Evolutionary conservation across 2,113 vertebrate genomes (phyloP).

Genomic region (Megaceryle torquata): DNA sequence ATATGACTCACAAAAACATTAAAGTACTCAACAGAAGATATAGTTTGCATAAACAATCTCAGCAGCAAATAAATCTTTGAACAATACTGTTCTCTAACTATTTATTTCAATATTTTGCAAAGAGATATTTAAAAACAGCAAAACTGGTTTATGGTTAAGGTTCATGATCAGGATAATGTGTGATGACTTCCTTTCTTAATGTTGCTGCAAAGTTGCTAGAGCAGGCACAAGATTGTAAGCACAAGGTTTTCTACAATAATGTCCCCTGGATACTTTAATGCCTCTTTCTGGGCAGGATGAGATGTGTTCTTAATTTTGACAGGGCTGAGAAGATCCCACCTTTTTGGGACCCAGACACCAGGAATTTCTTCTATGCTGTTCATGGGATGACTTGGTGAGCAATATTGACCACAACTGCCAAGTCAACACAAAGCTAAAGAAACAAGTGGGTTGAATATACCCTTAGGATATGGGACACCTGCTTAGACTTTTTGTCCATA

Average conservation of each 20-base stretch:
- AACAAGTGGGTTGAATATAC: background rate
- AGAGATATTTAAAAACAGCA: background rate
- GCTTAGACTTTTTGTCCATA: background rate
- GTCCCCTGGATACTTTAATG: background rate
- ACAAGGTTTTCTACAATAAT: background rate
- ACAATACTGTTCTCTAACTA: conserved; percentile 6
- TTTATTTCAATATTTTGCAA: conserved; percentile 35
- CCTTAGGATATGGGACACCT: background rate
- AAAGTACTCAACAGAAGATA: conserved; percentile 51
- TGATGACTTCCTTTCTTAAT: background rate
- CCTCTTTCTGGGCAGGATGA: background rate
- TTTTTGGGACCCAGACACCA: background rate
- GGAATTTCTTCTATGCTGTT: background rate
- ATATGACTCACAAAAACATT: conserved; percentile 52
- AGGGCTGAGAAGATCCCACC: background rate
- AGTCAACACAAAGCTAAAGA: background rate
- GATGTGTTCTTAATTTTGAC: background rate
- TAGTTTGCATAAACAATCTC: conserved; percentile 50
- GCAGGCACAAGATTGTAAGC: background rate
- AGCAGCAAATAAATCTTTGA: conserved; percentile 45
- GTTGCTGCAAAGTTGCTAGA: background rate
- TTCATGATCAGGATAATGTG: background rate
- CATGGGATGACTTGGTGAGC: background rate
- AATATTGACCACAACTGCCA: background rate
- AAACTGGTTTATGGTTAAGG: background rate